Evolutionary conservation across 1,140 invertebrate species (phyloP).

Genomic region (Pararge aegeria): DNA sequence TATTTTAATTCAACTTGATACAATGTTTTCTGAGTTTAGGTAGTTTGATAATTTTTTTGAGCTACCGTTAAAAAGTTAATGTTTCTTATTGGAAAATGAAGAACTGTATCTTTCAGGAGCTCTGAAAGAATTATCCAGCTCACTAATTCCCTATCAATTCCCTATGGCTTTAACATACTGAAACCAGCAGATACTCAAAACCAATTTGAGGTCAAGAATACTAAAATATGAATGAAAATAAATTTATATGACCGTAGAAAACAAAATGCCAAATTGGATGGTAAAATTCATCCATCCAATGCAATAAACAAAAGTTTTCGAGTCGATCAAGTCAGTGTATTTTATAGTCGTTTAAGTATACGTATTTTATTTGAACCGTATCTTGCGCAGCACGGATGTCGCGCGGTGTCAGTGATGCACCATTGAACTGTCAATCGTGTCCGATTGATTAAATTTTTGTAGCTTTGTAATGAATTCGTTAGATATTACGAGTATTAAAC

Average conservation of each 20-base stretch:
- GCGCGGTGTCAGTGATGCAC: neutral
- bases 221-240: too few species aligned
- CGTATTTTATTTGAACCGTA: neutral
- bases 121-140: too few species aligned
- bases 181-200: too few species aligned
- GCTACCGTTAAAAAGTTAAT: too few species aligned
- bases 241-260: neutral
- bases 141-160: too few species aligned
- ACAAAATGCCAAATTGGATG: neutral
- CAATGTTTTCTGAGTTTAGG: too few species aligned
- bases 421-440: neutral
- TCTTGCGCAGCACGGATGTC: neutral
- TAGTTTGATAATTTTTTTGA: too few species aligned
- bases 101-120: too few species aligned
- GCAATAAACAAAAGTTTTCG: neutral
- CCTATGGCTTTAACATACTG: too few species aligned
- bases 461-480: neutral
- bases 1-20: too few species aligned
- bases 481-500: neutral
- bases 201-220: too few species aligned
- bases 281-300: neutral
- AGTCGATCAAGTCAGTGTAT: neutral
- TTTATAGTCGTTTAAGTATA: neutral
- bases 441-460: slow-evolving; percentile 2
- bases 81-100: too few species aligned